A percentile compares a stretch with the other conserved stretches of the same genome.
These are phyloP conservation scores for Labia minor DNA, from an alignment of 2,888 invertebrate species.

Conservation along the genomic window DNA sequence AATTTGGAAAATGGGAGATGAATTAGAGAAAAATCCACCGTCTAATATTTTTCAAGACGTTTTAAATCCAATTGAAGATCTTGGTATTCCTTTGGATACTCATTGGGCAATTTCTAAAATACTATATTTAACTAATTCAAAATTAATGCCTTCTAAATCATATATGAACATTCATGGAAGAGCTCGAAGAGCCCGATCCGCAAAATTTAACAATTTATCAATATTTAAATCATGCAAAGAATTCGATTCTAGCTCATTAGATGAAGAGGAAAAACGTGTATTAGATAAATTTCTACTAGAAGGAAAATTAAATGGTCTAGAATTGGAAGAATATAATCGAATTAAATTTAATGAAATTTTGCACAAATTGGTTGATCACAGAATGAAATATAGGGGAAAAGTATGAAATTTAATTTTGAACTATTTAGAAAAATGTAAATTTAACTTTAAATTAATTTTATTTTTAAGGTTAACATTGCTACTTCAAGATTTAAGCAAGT, in stretches of 20 bases:
- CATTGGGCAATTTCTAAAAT: constrained; percentile 83
- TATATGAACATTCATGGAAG: constrained; percentile 71
- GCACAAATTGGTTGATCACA: constrained; percentile 45
- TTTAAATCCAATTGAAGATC: constrained; percentile 62
- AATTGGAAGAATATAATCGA: constrained; percentile 45
- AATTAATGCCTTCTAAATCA: constrained; percentile 65
- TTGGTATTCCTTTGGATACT: constrained; percentile 61
- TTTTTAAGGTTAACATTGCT: constrained; percentile 24
- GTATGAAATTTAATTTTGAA: constrained; percentile 37
- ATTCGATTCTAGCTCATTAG: constrained; percentile 32
- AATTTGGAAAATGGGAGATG: constrained; percentile 54
- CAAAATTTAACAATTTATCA: constrained; percentile 58
- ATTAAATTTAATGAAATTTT: constrained; percentile 45
- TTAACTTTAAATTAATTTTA: not conserved
- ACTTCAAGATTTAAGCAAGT: constrained; percentile 34
- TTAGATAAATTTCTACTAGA: constrained; percentile 69
- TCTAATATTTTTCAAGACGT: constrained; percentile 54
- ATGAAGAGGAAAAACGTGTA: constrained; percentile 56
- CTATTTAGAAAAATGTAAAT: not conserved
- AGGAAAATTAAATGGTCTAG: constrained; percentile 71
- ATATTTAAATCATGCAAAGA: constrained; percentile 59
- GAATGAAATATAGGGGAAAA: constrained; percentile 54
- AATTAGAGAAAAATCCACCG: constrained; percentile 16
- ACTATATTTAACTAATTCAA: constrained; percentile 66
- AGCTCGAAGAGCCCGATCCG: constrained; percentile 59